A percentile compares a stretch with the other conserved stretches of the same genome.
Evolutionary conservation across 2,797 vertebrate species (phyloP).

Genomic region (Diplodus sargus): DNA sequence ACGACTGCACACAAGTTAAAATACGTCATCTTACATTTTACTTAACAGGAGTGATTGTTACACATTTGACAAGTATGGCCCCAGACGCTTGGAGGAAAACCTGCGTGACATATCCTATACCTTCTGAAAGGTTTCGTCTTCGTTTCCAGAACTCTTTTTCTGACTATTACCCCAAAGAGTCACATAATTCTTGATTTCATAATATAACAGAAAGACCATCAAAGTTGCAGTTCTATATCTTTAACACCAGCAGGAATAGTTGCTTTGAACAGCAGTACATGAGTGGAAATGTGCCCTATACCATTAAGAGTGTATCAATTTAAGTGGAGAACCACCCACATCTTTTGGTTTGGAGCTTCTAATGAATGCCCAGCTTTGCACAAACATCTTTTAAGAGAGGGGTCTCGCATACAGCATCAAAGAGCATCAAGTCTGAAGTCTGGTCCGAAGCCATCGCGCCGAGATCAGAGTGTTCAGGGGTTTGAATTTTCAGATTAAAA

Average conservation of each 20-base stretch:
- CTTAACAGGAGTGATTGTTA: conserved; percentile 1
- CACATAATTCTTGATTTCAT: conserved; percentile 2
- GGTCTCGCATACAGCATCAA: conserved; percentile 68
- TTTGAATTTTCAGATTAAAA: conserved; percentile 33
- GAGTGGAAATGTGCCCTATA: conserved; percentile 22
- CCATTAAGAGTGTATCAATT: conserved; percentile 38
- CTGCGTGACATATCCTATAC: background rate
- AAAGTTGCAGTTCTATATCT: conserved; percentile 27
- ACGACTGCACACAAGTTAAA: background rate
- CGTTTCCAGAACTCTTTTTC: background rate
- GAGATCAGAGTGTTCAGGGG: conserved; percentile 38
- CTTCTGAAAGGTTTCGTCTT: background rate
- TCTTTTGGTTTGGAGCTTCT: conserved; percentile 31
- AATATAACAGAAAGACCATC: background rate
- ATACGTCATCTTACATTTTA: background rate
- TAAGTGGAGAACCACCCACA: conserved; percentile 45
- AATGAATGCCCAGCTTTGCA: conserved; percentile 56
- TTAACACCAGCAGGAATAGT: conserved; percentile 21
- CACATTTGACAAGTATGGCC: conserved; percentile 7
- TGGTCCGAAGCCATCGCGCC: conserved; percentile 20
- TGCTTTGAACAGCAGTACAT: conserved; percentile 15
- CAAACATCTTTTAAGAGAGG: conserved; percentile 79
- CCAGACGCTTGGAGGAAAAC: conserved; percentile 10
- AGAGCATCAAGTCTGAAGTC: conserved; percentile 33
- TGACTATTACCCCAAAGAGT: background rate